phyloP scores from a whole-genome alignment of 2,888 invertebrate species.

The Cantharis lateralis region DNA sequence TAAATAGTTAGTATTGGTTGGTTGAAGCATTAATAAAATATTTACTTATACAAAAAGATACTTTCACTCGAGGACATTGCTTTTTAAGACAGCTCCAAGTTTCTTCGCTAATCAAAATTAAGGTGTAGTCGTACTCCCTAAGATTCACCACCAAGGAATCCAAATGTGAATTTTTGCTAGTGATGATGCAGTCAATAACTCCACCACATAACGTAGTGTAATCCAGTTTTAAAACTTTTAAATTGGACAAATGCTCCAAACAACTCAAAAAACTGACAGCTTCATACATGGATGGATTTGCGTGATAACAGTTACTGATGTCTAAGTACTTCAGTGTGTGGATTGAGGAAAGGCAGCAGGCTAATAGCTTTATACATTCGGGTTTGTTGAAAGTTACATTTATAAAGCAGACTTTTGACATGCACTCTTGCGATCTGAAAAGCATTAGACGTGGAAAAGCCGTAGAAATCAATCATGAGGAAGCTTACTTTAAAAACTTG shows the following conservation, averaged over 20 bases:
- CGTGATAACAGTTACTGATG: conserved; percentile 55
- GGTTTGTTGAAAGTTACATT: conserved; percentile 56
- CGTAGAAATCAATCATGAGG: too few relatives aligned
- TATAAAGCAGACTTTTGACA: conserved; percentile 53
- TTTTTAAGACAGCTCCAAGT: conserved; percentile 54
- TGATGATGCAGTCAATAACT: conserved; percentile 53
- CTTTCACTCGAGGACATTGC: conserved; percentile 54
- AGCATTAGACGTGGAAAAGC: too few relatives aligned
- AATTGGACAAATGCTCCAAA: conserved; percentile 51
- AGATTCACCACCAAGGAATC: conserved; percentile 53
- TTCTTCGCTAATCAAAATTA: conserved; percentile 51
- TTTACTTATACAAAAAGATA: conserved; percentile 46
- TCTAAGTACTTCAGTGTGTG: conserved; percentile 52
- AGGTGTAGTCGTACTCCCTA: conserved; percentile 54
- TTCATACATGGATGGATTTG: conserved; percentile 50
- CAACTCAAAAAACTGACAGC: conserved; percentile 40
- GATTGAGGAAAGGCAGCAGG: conserved; percentile 51
- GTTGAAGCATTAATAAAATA: conserved; percentile 11
- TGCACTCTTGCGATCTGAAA: conserved; percentile 53
- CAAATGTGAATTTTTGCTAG: conserved; percentile 50
- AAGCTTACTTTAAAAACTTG: conserved; percentile 45
- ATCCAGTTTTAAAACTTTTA: conserved; percentile 55
- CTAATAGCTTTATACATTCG: conserved; percentile 55
- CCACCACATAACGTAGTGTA: conserved; percentile 56
- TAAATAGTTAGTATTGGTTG: neutral